Evolutionary conservation across 1,140 invertebrate species (phyloP).

Genomic region (Drosophila kepulauana): DNA sequence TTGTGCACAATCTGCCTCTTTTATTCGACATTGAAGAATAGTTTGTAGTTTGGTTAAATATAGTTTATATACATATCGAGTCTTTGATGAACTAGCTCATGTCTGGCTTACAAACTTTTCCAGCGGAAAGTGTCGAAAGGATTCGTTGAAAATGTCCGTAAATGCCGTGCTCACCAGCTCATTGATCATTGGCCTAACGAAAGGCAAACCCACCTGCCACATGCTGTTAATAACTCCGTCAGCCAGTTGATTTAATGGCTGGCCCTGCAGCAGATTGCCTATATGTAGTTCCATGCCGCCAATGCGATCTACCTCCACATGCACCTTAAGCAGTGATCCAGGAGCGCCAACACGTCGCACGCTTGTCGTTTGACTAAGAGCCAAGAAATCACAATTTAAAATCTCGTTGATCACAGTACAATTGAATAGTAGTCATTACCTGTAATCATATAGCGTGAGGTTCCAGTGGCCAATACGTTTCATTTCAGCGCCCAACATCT

Average conservation of each 20-base stretch:
- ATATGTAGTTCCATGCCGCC: conserved; percentile 91
- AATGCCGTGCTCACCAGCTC: conserved; percentile 92
- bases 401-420: background rate
- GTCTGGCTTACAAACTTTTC: conserved; percentile 85
- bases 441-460: conserved; percentile 90
- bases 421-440: conserved; percentile 31
- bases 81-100: conserved; percentile 52
- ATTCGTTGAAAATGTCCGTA: conserved; percentile 91
- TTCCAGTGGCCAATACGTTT: conserved; percentile 90
- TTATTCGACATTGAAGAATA: conserved; percentile 31
- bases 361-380: conserved; percentile 89
- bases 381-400: background rate
- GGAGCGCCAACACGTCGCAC: conserved; percentile 86
- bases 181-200: conserved; percentile 91
- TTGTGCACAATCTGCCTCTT: conserved; percentile 41
- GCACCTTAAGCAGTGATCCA: conserved; percentile 87
- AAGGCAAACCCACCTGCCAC: conserved; percentile 91
- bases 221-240: conserved; percentile 88
- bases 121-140: conserved; percentile 89
- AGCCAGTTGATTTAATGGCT: conserved; percentile 87
- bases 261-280: conserved; percentile 88
- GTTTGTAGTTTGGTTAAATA: conserved; percentile 36
- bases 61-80: conserved; percentile 35
- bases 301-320: conserved; percentile 90
- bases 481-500: conserved; percentile 87